Percentiles rank a stretch among this genome's conserved stretches.
Evolutionary conservation across 2,797 vertebrate genomes (phyloP).

Genomic region (Eutrigla gurnardus): DNA sequence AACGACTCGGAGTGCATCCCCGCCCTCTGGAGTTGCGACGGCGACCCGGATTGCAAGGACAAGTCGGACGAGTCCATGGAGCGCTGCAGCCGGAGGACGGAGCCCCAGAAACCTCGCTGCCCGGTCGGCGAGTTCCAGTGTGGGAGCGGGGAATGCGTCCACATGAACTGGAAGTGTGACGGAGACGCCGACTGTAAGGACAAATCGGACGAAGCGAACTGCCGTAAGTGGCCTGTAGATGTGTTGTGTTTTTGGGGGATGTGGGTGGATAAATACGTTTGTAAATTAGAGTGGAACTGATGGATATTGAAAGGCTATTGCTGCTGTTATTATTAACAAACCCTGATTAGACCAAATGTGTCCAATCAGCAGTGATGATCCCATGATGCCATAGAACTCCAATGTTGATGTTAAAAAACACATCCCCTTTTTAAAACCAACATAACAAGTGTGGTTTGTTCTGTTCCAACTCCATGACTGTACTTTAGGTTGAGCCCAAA

Average conservation of each 20-base stretch:
- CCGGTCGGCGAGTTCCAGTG: conserved; percentile 88
- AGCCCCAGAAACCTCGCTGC: conserved; percentile 86
- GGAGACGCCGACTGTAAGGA: conserved; percentile 98
- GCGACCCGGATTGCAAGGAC: conserved; percentile 94
- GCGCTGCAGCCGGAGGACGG: conserved; percentile 87
- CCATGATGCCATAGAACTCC: neutral
- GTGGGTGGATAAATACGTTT: conserved; percentile 71
- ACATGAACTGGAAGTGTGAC: conserved; percentile 96
- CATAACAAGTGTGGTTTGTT: neutral
- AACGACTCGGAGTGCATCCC: conserved; percentile 94
- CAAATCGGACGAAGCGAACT: conserved; percentile 94
- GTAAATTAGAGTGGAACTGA: conserved; percentile 16
- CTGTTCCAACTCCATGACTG: conserved; percentile 1
- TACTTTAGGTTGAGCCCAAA: conserved; percentile 1
- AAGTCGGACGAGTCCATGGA: conserved; percentile 91
- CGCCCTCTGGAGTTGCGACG: conserved; percentile 94
- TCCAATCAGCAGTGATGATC: conserved; percentile 17
- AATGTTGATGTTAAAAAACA: neutral
- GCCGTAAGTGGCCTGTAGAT: conserved; percentile 85
- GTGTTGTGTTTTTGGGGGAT: neutral
- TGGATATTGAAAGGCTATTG: neutral
- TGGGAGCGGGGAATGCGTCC: conserved; percentile 92
- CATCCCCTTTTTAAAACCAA: conserved; percentile 22
- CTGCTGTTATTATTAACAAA: conserved; percentile 34
- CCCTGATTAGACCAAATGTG: conserved; percentile 8